A percentile compares a stretch with the other conserved stretches of the same genome.
These are phyloP conservation scores for Bradypus variegatus DNA, from an alignment of 2,797 vertebrate species.

Conservation along the genomic window DNA sequence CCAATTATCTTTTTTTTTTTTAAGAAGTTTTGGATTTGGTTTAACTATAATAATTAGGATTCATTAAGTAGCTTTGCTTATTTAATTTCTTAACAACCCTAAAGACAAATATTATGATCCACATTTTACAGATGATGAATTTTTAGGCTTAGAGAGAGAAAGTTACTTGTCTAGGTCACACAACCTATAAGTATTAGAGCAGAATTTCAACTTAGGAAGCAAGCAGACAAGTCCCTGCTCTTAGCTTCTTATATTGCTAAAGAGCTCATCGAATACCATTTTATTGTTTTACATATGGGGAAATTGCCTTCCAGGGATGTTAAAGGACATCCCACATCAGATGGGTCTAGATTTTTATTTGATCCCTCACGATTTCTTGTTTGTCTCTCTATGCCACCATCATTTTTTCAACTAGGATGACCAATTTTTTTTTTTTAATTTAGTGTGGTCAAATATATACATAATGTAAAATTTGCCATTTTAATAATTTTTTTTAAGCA, in stretches of 20 bases:
- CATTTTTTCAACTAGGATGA: neutral
- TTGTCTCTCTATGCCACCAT: neutral
- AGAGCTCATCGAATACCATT: neutral
- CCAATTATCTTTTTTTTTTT: neutral
- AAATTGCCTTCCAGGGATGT: neutral
- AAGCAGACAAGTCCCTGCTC: neutral
- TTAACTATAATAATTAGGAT: neutral
- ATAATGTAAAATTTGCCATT: too few species aligned
- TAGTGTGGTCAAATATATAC: too few species aligned
- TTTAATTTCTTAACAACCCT: conserved; percentile 20
- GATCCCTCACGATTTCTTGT: neutral
- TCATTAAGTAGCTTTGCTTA: neutral
- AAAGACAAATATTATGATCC: neutral
- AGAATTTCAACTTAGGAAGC: neutral
- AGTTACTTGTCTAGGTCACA: neutral
- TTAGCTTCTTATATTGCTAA: neutral
- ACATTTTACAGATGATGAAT: conserved; percentile 18
- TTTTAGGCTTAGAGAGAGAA: neutral
- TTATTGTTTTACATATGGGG: neutral
- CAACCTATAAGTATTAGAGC: neutral
- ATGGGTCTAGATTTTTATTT: neutral
- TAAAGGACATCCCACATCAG: neutral
- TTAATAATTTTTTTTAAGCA: too few species aligned
- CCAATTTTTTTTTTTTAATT: too few species aligned
- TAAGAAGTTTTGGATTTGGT: neutral